These are phyloP conservation scores for Typhlomys cinereus DNA, from an alignment of 2,113 vertebrate genomes.

Conservation along the genomic window DNA sequence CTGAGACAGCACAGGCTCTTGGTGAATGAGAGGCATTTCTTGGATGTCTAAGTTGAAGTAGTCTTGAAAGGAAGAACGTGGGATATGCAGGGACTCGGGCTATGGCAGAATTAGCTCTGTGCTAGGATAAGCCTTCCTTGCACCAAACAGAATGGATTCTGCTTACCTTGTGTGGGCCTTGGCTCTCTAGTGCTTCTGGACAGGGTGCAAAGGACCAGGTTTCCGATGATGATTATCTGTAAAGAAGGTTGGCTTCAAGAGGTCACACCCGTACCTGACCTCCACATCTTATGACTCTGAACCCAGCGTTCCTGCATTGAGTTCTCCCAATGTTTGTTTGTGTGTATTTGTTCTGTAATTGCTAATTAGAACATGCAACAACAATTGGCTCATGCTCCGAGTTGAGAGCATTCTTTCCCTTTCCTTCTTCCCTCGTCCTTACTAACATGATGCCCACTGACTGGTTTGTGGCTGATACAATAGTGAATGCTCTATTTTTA, in stretches of 20 bases:
- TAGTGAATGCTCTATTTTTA: conserved; percentile 47
- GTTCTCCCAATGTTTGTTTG: background rate
- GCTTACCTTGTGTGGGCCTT: background rate
- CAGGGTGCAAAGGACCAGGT: background rate
- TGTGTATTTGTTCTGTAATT: background rate
- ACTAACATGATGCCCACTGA: background rate
- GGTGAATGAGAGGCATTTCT: background rate
- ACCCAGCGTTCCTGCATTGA: background rate
- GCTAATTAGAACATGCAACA: background rate
- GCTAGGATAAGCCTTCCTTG: background rate
- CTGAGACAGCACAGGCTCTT: background rate
- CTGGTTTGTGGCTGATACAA: background rate
- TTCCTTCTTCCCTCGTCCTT: background rate
- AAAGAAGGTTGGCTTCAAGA: background rate
- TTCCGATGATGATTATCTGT: background rate
- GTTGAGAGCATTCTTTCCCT: background rate
- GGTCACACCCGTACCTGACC: background rate
- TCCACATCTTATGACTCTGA: background rate
- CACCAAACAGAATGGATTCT: background rate
- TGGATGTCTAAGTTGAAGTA: background rate
- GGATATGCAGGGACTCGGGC: background rate
- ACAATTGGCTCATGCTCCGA: background rate
- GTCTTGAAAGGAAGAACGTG: background rate
- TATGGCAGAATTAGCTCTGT: background rate
- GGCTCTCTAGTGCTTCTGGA: background rate